Evolutionary conservation across 2,797 vertebrate species (phyloP).

Genomic region (Pitangus sulphuratus): DNA sequence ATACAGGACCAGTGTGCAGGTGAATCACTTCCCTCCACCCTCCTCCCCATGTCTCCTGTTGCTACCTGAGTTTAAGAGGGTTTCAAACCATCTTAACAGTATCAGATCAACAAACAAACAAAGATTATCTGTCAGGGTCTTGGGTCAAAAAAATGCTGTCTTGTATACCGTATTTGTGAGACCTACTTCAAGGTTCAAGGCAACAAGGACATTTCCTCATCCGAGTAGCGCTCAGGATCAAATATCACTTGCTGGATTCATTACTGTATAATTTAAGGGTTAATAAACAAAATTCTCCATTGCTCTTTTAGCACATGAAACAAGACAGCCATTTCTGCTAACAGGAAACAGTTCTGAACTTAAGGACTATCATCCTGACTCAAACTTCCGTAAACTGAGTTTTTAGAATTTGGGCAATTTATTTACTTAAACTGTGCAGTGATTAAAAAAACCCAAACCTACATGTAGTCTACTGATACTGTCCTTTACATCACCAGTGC

Average conservation of each 20-base stretch:
- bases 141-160: background rate
- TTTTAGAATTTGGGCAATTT: background rate
- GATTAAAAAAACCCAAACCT: background rate
- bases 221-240: background rate
- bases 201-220: background rate
- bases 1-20: fast-evolving
- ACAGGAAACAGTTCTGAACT: background rate
- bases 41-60: fast-evolving
- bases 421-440: background rate
- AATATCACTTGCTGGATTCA: background rate
- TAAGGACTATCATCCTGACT: background rate
- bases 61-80: background rate
- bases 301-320: background rate
- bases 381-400: background rate
- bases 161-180: background rate
- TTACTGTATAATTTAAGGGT: background rate
- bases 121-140: background rate
- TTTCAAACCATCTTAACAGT: background rate
- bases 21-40: background rate
- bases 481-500: conserved; percentile 17
- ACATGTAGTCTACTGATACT: background rate
- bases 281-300: background rate
- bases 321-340: background rate
- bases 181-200: background rate
- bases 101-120: background rate